phyloP scores from a whole-genome alignment of 1,140 invertebrate genomes.

The Solenopsis fugax region DNA sequence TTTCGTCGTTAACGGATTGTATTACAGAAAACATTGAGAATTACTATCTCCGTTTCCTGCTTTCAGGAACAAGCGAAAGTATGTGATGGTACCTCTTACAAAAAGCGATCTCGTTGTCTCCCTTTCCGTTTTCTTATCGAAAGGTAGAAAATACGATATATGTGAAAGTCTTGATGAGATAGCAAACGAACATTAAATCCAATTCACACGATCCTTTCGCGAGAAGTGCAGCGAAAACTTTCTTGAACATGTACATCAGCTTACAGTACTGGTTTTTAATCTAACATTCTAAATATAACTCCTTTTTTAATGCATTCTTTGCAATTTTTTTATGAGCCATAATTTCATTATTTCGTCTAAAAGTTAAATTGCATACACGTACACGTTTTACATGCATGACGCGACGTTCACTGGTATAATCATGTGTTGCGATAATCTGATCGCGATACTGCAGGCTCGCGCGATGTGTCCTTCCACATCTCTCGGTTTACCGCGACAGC shows the following conservation, averaged over 20 bases:
- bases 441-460: background rate
- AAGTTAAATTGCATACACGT: background rate
- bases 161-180: constrained; percentile 68
- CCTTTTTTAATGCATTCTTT: background rate
- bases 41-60: constrained; percentile 75
- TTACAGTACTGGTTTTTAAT: constrained; percentile 29
- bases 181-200: constrained; percentile 73
- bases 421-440: background rate
- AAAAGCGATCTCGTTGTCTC: constrained; percentile 66
- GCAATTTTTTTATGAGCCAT: background rate
- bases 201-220: constrained; percentile 64
- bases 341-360: background rate
- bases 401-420: constrained; percentile 1
- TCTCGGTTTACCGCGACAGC: constrained; percentile 18
- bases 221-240: background rate
- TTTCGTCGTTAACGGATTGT: constrained; percentile 68
- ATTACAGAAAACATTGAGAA: constrained; percentile 70
- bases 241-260: constrained; percentile 6
- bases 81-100: constrained; percentile 33
- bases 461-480: background rate
- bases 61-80: constrained; percentile 72
- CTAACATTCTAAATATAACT: background rate
- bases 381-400: background rate
- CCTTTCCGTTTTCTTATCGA: constrained; percentile 63
- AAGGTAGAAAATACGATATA: constrained; percentile 49